These are phyloP conservation scores for Peromyscus melanophrys DNA, from an alignment of 2,797 vertebrate genomes.

Conservation along the genomic window DNA sequence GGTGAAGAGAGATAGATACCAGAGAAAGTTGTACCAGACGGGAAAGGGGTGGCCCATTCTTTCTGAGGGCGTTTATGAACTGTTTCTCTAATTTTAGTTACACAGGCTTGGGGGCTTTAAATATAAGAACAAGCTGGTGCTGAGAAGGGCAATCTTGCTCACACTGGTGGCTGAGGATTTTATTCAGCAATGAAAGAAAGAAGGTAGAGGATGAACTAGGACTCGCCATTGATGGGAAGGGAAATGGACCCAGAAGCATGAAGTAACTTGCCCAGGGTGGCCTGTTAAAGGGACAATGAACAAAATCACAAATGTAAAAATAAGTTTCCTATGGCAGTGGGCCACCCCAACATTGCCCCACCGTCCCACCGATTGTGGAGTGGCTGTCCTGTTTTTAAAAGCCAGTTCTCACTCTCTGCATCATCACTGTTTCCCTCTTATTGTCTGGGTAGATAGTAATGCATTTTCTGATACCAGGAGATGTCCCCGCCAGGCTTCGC, in stretches of 20 bases:
- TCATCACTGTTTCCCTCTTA: neutral
- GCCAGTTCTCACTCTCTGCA: neutral
- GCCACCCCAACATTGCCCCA: fast-evolving
- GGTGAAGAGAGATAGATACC: too few species aligned
- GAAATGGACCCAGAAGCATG: neutral
- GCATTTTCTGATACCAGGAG: neutral
- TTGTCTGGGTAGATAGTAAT: neutral
- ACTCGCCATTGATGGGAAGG: neutral
- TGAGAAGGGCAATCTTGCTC: fast-evolving
- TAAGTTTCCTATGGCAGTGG: fast-evolving
- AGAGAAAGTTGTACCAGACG: neutral
- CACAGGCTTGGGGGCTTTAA: fast-evolving
- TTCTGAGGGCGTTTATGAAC: neutral
- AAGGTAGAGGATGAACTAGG: fast-evolving
- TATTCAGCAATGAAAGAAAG: neutral
- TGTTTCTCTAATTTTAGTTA: neutral
- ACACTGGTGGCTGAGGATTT: neutral
- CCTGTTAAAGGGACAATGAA: neutral
- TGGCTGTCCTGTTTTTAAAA: neutral
- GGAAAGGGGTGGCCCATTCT: too few species aligned
- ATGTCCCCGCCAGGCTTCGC: fast-evolving
- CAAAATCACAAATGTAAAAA: neutral
- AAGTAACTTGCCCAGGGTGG: neutral
- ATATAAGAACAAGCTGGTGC: neutral
- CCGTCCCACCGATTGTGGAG: fast-evolving